Evolutionary conservation across 2,113 vertebrate species (phyloP).

Genomic region (Recurvirostra avosetta): DNA sequence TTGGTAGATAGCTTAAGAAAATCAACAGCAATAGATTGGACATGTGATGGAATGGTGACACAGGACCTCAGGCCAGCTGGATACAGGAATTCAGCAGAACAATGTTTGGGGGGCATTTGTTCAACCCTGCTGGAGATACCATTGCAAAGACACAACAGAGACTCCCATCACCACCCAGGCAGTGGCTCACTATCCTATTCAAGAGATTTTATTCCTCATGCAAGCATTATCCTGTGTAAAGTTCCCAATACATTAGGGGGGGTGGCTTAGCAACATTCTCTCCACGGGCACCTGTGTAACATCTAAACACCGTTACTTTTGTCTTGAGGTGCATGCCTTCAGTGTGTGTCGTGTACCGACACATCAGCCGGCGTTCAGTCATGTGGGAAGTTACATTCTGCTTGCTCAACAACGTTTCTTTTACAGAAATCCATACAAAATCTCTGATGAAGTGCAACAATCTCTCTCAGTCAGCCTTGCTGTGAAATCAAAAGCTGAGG

Average conservation of each 20-base stretch:
- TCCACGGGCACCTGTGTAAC: neutral
- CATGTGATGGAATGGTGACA: neutral
- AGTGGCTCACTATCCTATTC: neutral
- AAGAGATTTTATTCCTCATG: neutral
- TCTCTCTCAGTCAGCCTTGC: neutral
- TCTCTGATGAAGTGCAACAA: neutral
- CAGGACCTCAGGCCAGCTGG: accelerated
- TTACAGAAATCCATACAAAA: neutral
- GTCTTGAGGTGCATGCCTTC: neutral
- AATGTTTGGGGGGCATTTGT: neutral
- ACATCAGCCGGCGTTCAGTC: neutral
- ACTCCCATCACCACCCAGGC: neutral
- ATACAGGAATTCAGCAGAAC: neutral
- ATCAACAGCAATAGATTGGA: neutral
- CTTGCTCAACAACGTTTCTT: neutral
- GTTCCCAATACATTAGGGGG: accelerated
- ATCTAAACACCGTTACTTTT: neutral
- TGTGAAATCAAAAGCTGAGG: neutral
- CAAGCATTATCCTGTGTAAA: neutral
- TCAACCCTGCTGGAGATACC: neutral
- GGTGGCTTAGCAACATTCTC: neutral
- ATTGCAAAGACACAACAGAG: neutral
- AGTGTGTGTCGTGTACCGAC: neutral
- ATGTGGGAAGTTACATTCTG: neutral
- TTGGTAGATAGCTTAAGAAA: neutral